These are phyloP conservation scores for Turritopsis dohrnii DNA, from an alignment of 30 jellyfish, hydroid and myxozoan genomes.

Conservation along the genomic window DNA sequence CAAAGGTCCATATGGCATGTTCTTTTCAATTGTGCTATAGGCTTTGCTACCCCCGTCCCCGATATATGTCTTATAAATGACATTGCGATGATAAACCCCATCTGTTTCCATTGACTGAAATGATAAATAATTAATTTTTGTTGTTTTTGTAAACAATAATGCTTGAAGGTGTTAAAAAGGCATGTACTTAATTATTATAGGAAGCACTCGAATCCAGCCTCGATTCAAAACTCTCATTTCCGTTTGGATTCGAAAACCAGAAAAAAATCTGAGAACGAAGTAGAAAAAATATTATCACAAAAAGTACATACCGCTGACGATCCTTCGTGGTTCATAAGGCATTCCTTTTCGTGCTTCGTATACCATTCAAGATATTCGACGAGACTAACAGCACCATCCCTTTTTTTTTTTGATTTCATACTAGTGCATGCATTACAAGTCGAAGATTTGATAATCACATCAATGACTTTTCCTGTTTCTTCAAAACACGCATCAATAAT, in stretches of 20 bases:
- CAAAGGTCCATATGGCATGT: background rate
- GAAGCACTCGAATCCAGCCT: background rate
- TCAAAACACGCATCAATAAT: background rate
- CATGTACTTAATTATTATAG: background rate
- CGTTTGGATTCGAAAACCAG: background rate
- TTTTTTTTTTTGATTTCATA: background rate
- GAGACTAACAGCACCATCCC: background rate
- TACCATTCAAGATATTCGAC: background rate
- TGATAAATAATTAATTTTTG: no score
- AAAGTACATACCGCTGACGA: background rate
- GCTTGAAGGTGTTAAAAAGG: background rate
- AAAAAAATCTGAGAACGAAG: background rate
- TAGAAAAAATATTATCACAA: background rate
- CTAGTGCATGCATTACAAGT: background rate
- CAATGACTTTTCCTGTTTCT: background rate
- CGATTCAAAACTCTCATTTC: background rate
- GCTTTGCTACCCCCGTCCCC: conserved; percentile 9
- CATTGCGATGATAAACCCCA: background rate
- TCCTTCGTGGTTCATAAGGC: background rate
- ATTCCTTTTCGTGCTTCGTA: background rate
- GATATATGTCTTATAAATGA: background rate
- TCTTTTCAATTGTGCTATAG: background rate
- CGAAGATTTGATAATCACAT: background rate
- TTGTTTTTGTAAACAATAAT: no score
- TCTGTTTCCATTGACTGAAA: background rate